A percentile compares a stretch with the other conserved stretches of the same genome.
These are phyloP conservation scores for Synchiropus splendidus DNA, from an alignment of 2,113 vertebrate genomes.

Conservation along the genomic window DNA sequence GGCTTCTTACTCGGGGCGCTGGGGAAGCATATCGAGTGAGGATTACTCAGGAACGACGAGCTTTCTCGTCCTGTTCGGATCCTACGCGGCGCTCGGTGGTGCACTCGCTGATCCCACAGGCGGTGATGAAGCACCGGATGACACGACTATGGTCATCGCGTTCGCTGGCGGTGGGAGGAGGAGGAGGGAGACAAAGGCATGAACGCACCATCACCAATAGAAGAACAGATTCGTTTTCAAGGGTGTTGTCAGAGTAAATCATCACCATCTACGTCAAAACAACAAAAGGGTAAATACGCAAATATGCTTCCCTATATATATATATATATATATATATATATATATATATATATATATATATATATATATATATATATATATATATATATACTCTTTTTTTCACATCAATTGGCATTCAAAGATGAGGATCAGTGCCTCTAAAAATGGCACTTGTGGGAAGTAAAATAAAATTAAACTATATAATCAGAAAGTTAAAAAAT, in stretches of 20 bases:
- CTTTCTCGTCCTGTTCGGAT: background rate
- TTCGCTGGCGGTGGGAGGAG: slow-evolving; percentile 3
- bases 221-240: background rate
- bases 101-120: slow-evolving; percentile 11
- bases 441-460: no score
- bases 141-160: slow-evolving; percentile 30
- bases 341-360: no score
- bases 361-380: no score
- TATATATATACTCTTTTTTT: no score
- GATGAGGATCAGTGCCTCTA: no score
- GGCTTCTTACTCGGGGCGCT: background rate
- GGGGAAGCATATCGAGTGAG: slow-evolving; percentile 24
- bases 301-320: no score
- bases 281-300: background rate
- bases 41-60: slow-evolving; percentile 10
- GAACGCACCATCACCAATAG: slow-evolving; percentile 14
- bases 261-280: background rate
- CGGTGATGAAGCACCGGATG: slow-evolving; percentile 18
- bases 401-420: no score
- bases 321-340: no score
- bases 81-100: background rate
- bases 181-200: slow-evolving; percentile 27
- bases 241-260: no score
- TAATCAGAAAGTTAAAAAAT: no score
- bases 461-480: no score